Conservation (phyloP, 2,113 vertebrate species). For the Pseudorasbora parva region DNA sequence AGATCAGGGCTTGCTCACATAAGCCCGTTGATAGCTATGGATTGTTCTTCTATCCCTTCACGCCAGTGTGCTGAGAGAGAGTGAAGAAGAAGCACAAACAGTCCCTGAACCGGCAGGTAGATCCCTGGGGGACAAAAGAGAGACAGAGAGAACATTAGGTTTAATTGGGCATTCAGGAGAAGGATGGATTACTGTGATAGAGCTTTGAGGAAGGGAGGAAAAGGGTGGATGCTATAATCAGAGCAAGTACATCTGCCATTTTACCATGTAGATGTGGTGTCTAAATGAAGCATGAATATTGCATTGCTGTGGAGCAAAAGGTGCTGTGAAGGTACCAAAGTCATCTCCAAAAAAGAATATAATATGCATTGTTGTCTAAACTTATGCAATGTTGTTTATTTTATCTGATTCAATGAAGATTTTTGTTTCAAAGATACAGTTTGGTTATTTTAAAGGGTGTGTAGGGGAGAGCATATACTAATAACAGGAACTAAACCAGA, state of each 20-base stretch:
- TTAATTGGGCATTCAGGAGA: slow-evolving; percentile 58
- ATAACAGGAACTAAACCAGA: background rate
- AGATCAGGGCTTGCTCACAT: background rate
- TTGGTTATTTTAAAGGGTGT: background rate
- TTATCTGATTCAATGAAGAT: background rate
- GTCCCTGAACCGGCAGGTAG: slow-evolving; percentile 44
- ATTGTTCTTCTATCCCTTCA: slow-evolving; percentile 3
- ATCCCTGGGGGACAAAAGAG: slow-evolving; percentile 39
- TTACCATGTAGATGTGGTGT: slow-evolving; percentile 24
- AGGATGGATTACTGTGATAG: slow-evolving; percentile 48
- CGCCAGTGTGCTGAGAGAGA: background rate
- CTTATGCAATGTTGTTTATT: background rate
- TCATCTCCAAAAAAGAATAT: background rate
- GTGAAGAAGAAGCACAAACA: slow-evolving; percentile 24
- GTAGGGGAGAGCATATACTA: background rate
- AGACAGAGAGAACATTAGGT: slow-evolving; percentile 53
- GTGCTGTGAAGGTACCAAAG: background rate
- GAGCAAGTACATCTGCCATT: slow-evolving; percentile 25
- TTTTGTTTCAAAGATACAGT: background rate
- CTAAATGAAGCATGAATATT: background rate
- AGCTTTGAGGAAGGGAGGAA: slow-evolving; percentile 18
- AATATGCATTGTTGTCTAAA: background rate
- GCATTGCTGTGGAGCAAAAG: background rate
- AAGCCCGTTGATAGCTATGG: slow-evolving; percentile 33
- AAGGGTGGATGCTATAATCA: slow-evolving; percentile 45